Evolutionary conservation across 2,797 vertebrate genomes (phyloP), one percentile per base, ranked within the genome.

Genomic region (Liparis tanakae): DNA sequence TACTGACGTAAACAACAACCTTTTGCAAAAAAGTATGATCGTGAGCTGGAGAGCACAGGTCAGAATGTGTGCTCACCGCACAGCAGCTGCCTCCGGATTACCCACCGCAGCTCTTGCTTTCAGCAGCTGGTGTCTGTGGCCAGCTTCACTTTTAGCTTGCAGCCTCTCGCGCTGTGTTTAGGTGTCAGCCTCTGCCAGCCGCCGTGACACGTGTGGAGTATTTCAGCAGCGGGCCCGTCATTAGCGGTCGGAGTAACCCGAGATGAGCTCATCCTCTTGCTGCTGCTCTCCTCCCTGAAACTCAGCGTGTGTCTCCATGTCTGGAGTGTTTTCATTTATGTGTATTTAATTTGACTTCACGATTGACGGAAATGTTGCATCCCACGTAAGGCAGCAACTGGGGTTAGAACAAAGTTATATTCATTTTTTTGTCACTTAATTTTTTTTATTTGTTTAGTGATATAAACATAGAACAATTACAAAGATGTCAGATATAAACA

Each of bases 231-330:
- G 58, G 37, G 59, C 60, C 41, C 4, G 6, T 71, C 76, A 55
- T 85, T 77, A 81, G 78, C 2, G 48, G 79, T 70, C 9, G 60
- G 43, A 0, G 33, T 43, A 64, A 62, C 69, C 80, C 78, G 65
- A 76, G 73, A 87, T 83, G 82, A 85, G 79, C 70, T 88, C 74
- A 79, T 77, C 51, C 22, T 51, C 60, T 63, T 17, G 41, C 58
- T 58, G 55, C 34, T 39, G 34, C 20, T 22, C 44, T 37, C 46
- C 22, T 44, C 25, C 41, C 20, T 18, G 14, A 30, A 20, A 69
- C 39, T 9, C 54, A 25, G 22, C 4, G 9, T 59, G 20, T 8
- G 20, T 33, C 6, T 50, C 13, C 3, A 37, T 54, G 44, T 43
- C 7, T 51, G n/a, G 10, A 20, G 12, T n/a, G 41, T 25, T 20